phyloP scores from a whole-genome alignment of 2,113 vertebrate genomes.

The Corythaeola cristata region DNA sequence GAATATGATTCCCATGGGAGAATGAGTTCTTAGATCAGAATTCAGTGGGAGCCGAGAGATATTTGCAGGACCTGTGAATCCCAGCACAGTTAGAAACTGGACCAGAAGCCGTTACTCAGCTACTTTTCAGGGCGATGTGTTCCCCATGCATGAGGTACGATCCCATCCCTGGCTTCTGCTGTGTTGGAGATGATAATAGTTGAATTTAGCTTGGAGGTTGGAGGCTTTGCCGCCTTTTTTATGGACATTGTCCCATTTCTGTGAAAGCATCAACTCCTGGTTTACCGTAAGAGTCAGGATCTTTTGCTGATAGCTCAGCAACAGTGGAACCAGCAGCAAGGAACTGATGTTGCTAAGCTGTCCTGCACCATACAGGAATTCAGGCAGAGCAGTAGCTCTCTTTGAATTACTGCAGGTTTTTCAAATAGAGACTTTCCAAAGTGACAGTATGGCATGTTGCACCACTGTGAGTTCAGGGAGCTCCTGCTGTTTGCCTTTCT shows the following conservation, averaged over 20 bases:
- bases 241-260: neutral
- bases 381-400: neutral
- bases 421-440: neutral
- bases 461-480: neutral
- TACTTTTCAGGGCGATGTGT: neutral
- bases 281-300: neutral
- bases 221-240: neutral
- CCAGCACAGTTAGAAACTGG: neutral
- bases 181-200: neutral
- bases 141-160: neutral
- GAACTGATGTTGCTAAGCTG: neutral
- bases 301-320: neutral
- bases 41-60: neutral
- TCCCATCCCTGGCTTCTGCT: neutral
- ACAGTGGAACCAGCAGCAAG: neutral
- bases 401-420: neutral
- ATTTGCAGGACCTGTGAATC: neutral
- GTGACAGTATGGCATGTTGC: neutral
- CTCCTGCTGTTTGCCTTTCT: neutral
- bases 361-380: neutral
- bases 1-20: constrained; percentile 23
- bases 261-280: neutral
- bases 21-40: neutral
- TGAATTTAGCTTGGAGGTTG: neutral
- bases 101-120: neutral